Evolutionary conservation across 2,888 invertebrate genomes (phyloP).

Genomic region (Caenorhabditis sp.): DNA sequence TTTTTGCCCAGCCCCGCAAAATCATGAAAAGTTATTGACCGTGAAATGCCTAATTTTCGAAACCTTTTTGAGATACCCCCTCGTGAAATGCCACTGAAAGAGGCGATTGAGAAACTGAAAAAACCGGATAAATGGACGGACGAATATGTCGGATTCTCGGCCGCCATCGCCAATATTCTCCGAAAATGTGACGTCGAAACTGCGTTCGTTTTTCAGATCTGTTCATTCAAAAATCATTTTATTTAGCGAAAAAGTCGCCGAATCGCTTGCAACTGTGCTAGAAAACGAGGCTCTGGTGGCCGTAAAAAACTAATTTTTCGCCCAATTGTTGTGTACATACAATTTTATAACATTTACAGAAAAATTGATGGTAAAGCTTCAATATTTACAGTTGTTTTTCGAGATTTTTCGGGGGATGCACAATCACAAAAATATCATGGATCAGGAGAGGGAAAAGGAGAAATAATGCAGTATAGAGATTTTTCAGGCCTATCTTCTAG

Average conservation of each 20-base stretch:
- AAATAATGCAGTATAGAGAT: too few species aligned
- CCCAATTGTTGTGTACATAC: too few species aligned
- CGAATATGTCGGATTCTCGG: conserved; percentile 22
- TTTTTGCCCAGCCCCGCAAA: too few species aligned
- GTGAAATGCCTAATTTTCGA: neutral
- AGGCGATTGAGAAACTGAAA: conserved; percentile 10
- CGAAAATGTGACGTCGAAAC: conserved; percentile 33
- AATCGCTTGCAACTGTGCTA: neutral
- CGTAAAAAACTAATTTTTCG: too few species aligned
- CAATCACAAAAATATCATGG: too few species aligned
- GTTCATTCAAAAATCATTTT: neutral
- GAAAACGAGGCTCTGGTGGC: neutral
- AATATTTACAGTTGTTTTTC: too few species aligned
- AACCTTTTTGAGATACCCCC: conserved; percentile 20
- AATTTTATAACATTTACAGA: too few species aligned
- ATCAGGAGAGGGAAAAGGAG: too few species aligned
- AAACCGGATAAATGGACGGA: neutral
- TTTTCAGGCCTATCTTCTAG: too few species aligned
- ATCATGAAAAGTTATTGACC: too few species aligned
- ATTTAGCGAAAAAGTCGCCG: neutral
- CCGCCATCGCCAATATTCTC: conserved; percentile 27
- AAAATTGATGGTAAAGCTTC: too few species aligned
- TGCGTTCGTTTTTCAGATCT: conserved; percentile 13
- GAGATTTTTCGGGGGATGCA: too few species aligned
- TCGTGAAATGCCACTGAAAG: conserved; percentile 11